Evolutionary conservation across 2,113 vertebrate species (phyloP), one percentile per base, ranked within the genome.

Genomic region (Rhegmatorhina hoffmannsi): DNA sequence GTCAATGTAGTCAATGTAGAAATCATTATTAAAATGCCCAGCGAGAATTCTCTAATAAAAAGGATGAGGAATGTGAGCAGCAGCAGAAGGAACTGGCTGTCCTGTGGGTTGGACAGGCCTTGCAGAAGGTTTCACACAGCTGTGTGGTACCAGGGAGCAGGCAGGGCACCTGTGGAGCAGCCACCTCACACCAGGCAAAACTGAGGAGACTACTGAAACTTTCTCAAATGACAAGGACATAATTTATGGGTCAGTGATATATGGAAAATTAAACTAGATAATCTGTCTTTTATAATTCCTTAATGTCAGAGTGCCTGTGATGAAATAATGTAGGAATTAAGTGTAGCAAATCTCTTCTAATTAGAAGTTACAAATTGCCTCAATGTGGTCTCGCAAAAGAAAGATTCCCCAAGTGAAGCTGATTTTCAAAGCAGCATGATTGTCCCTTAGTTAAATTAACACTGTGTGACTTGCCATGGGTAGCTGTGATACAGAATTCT

Each of bases 241-340:
- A 21, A 36, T 74, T 69, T 60, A 80, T 74, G 23, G 13, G 46
- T n/a, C 17, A 53, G 46, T 36, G 40, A 72, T 9, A 79, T 49
- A 17, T 12, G 11, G 13, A 79, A 74, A 75, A 56, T 72, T 87
- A 50, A 89, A 82, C 26, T 52, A 60, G 49, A 23, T 56, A 17
- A 47, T 81, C 9, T 0, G 0, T 0, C 31, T 55, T 78, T 84
- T 56, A 36, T 36, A 29, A 8, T 80, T 76, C 49, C 18, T 64
- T 78, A 59, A 40, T 44, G 29, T 52, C 59, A 77, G 7, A 15
- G 28, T 58, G 43, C 23, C 21, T 56, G 11, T 59, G 40, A 55
- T 56, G n/a, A 83, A 80, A 56, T 50, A 86, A 44, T 69, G 43
- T 26, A 38, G 59, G 50, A 77, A 73, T 34, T 23, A 84, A 40